Evolutionary conservation across 2,888 invertebrate species (phyloP).

Genomic region (Muschampia plurimacula): DNA sequence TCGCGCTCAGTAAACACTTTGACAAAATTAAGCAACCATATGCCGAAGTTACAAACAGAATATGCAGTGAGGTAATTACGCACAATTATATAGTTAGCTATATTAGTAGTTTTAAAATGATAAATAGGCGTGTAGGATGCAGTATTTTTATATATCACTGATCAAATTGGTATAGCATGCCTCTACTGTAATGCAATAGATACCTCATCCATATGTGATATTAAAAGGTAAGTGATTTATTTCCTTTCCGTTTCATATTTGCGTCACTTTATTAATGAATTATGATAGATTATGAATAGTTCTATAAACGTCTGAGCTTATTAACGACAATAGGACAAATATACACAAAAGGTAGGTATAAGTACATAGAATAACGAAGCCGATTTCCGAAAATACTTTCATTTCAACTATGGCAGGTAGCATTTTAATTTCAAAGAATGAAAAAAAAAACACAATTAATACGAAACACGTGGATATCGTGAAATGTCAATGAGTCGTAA

Average conservation of each 20-base stretch:
- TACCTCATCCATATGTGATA: neutral
- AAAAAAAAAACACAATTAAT: conserved; percentile 44
- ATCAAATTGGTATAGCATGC: neutral
- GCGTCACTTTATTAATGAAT: too few relatives aligned
- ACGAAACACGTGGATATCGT: conserved; percentile 48
- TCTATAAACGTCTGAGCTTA: too few relatives aligned
- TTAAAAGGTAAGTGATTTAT: neutral
- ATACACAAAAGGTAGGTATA: too few relatives aligned
- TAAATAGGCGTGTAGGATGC: too few relatives aligned
- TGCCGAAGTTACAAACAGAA: too few relatives aligned
- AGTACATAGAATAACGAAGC: neutral
- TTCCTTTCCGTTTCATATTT: neutral
- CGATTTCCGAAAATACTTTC: conserved; percentile 23
- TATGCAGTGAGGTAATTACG: too few relatives aligned
- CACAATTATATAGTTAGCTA: too few relatives aligned
- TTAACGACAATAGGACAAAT: too few relatives aligned
- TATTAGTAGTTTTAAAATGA: too few relatives aligned
- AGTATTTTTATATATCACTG: neutral
- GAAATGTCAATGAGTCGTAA: conserved; percentile 53
- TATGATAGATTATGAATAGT: too few relatives aligned
- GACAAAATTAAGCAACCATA: too few relatives aligned
- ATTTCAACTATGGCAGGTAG: conserved; percentile 34
- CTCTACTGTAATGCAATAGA: neutral
- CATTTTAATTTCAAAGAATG: conserved; percentile 6
- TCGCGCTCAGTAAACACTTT: too few relatives aligned